These are phyloP conservation scores for Halocynthia roretzi DNA, from an alignment of 23 tunicate genomes.

Conservation along the genomic window DNA sequence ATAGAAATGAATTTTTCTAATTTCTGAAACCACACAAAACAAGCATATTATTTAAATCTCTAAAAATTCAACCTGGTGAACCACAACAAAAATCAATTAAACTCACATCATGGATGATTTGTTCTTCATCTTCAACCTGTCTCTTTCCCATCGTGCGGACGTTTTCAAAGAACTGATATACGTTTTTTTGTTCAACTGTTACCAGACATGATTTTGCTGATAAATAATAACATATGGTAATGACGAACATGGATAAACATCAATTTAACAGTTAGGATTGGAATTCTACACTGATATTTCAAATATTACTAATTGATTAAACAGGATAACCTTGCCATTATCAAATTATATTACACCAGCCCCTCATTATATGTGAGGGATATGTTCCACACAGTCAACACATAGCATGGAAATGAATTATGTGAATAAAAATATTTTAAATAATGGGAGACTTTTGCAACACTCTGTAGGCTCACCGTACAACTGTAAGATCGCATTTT, in stretches of 20 bases:
- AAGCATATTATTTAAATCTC: background rate
- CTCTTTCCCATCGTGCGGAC: conserved; percentile 8
- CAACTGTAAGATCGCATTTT: too few relatives aligned
- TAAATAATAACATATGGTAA: background rate
- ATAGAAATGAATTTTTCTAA: conserved; percentile 25
- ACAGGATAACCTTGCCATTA: too few relatives aligned
- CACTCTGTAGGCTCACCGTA: too few relatives aligned
- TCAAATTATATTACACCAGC: too few relatives aligned
- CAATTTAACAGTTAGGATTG: too few relatives aligned
- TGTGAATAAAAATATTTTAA: too few relatives aligned
- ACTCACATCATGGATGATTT: conserved; percentile 10
- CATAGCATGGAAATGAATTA: too few relatives aligned
- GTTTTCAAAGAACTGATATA: conserved; percentile 29
- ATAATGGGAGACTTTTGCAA: too few relatives aligned
- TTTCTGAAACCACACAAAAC: background rate
- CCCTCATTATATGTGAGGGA: too few relatives aligned
- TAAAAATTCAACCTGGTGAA: background rate
- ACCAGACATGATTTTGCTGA: conserved; percentile 28
- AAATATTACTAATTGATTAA: too few relatives aligned
- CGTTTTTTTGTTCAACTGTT: conserved; percentile 14
- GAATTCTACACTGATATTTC: too few relatives aligned
- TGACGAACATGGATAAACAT: background rate
- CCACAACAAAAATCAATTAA: background rate
- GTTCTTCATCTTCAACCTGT: conserved; percentile 32
- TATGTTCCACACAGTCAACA: too few relatives aligned